These are phyloP conservation scores for Ophion obscuratus DNA, from an alignment of 2,888 invertebrate genomes.

Conservation along the genomic window DNA sequence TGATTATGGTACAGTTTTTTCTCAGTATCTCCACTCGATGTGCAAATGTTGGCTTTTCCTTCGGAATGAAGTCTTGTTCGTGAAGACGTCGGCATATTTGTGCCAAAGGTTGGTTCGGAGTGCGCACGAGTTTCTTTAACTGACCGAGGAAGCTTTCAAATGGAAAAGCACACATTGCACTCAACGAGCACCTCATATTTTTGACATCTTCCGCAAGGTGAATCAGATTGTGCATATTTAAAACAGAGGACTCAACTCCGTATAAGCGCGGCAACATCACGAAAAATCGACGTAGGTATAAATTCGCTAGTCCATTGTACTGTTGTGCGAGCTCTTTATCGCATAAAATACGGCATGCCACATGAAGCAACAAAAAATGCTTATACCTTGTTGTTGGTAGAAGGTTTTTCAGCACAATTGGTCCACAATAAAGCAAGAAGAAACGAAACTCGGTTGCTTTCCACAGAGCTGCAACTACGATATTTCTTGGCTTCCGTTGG, in stretches of 20 bases:
- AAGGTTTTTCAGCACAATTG: no score
- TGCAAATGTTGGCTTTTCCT: background rate
- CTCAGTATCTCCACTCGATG: background rate
- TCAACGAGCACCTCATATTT: slow-evolving; percentile 30
- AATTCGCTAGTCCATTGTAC: slow-evolving; percentile 20
- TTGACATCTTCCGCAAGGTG: slow-evolving; percentile 67
- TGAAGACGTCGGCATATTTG: slow-evolving; percentile 65
- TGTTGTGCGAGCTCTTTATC: slow-evolving; percentile 8
- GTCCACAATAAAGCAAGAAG: no score
- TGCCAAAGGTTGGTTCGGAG: slow-evolving; percentile 61
- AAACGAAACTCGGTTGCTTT: no score
- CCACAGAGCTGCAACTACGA: no score
- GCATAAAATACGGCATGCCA: slow-evolving; percentile 28
- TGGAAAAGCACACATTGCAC: slow-evolving; percentile 11
- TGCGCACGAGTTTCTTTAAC: slow-evolving; percentile 60
- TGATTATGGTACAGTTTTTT: background rate
- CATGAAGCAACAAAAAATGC: no score
- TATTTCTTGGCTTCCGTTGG: no score
- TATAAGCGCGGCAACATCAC: slow-evolving; percentile 19
- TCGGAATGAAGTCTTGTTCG: background rate
- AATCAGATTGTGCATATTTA: slow-evolving; percentile 26
- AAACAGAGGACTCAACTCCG: background rate
- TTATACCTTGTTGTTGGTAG: no score
- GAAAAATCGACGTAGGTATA: slow-evolving; percentile 36
- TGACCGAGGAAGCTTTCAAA: slow-evolving; percentile 53